Evolutionary conservation across 2,113 vertebrate species (phyloP).

Genomic region (Trematomus loennbergii): DNA sequence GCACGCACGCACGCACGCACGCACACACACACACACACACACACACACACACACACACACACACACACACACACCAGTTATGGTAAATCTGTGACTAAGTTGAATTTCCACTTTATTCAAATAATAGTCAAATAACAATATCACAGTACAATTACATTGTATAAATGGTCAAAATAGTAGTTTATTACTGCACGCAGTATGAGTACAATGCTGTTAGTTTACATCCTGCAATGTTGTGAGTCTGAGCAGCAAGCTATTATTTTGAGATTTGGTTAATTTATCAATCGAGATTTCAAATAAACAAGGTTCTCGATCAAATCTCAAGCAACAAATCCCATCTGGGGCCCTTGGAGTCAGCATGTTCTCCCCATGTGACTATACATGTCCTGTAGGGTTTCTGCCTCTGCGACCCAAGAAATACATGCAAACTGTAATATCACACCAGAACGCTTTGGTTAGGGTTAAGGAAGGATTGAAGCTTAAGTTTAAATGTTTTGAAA

Average conservation of each 20-base stretch:
- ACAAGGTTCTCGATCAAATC: neutral
- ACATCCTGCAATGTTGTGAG: constrained; percentile 34
- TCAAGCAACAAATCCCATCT: neutral
- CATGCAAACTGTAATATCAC: neutral
- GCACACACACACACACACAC: constrained; percentile 15
- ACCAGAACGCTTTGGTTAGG: neutral
- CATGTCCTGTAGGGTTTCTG: neutral
- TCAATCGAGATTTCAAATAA: neutral
- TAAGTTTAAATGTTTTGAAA: neutral
- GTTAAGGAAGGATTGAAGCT: neutral
- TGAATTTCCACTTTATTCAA: constrained; percentile 37
- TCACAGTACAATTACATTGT: no score
- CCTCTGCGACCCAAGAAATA: neutral
- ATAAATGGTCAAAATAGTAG: neutral
- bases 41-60: constrained; percentile 26
- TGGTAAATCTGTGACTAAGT: constrained; percentile 8
- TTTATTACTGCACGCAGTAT: constrained; percentile 10
- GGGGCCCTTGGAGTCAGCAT: neutral
- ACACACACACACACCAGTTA: neutral
- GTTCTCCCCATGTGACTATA: neutral
- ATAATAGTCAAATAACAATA: constrained; percentile 29
- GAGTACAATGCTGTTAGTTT: constrained; percentile 5
- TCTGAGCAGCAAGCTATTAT: neutral
- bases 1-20: constrained; percentile 27
- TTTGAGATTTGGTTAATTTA: neutral